Conservation (phyloP, 2,797 vertebrate genomes). For the Lepilemur ruficaudatus region DNA sequence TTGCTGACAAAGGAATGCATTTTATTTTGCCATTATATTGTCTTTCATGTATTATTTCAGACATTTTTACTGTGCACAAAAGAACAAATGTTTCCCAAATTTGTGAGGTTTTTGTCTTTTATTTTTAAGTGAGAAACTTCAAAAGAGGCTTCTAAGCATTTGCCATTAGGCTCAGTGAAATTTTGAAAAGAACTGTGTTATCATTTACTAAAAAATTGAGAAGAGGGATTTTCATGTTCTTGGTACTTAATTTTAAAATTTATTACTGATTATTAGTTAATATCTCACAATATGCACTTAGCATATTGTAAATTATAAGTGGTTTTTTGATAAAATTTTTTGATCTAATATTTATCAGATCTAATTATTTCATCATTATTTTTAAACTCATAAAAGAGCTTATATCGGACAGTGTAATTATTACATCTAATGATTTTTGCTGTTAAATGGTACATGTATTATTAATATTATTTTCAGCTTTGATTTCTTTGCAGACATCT, state of each 20-base stretch:
- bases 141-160: background rate
- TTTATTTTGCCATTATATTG: background rate
- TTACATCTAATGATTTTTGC: background rate
- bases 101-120: background rate
- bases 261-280: background rate
- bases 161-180: background rate
- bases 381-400: background rate
- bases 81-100: constrained; percentile 9
- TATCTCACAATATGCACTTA: background rate
- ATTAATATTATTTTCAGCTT: background rate
- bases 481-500: background rate
- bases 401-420: background rate
- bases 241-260: constrained; percentile 13
- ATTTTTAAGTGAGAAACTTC: background rate
- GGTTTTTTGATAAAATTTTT: background rate
- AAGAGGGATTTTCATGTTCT: background rate
- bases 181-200: background rate
- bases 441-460: background rate
- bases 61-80: background rate
- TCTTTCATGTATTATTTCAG: constrained; percentile 12
- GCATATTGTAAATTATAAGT: background rate
- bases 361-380: background rate
- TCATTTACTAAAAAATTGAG: background rate
- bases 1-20: constrained; percentile 47
- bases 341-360: background rate